These are phyloP conservation scores for Hippocampus zosterae DNA, from an alignment of 2,113 vertebrate genomes.

Conservation along the genomic window DNA sequence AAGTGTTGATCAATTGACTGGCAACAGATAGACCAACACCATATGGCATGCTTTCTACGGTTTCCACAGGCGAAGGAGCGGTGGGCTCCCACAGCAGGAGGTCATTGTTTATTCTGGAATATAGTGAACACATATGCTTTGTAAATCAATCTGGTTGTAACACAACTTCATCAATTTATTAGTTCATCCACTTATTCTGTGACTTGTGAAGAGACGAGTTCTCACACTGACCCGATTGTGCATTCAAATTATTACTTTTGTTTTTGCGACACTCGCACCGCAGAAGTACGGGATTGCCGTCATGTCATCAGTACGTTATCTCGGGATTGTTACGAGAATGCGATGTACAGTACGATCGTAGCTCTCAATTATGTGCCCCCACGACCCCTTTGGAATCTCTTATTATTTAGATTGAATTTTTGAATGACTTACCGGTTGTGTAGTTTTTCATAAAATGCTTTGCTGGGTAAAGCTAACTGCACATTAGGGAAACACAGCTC, in stretches of 20 bases:
- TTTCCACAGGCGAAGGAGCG: conserved; percentile 96
- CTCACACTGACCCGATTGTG: not conserved
- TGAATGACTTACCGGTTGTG: conserved; percentile 82
- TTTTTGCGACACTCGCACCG: not conserved
- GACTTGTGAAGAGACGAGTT: not conserved
- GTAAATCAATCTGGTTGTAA: not conserved
- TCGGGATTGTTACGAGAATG: not conserved
- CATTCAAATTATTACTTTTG: not conserved
- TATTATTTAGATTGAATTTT: too few species aligned
- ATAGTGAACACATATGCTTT: conserved; percentile 37
- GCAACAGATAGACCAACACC: conserved; percentile 93
- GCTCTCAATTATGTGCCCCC: not conserved
- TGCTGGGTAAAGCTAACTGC: conserved; percentile 83
- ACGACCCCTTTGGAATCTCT: not conserved
- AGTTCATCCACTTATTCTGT: not conserved
- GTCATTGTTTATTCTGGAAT: conserved; percentile 91
- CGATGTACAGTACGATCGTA: not conserved
- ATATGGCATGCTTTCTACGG: conserved; percentile 90
- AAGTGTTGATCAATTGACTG: conserved; percentile 93
- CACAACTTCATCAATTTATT: not conserved
- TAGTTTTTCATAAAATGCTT: conserved; percentile 91
- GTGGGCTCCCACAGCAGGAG: conserved; percentile 95
- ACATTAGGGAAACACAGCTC: conserved; percentile 87
- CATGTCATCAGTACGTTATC: not conserved
- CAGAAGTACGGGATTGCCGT: not conserved